Conservation (phyloP, 2,888 invertebrate genomes). For the Andrena fulva region DNA sequence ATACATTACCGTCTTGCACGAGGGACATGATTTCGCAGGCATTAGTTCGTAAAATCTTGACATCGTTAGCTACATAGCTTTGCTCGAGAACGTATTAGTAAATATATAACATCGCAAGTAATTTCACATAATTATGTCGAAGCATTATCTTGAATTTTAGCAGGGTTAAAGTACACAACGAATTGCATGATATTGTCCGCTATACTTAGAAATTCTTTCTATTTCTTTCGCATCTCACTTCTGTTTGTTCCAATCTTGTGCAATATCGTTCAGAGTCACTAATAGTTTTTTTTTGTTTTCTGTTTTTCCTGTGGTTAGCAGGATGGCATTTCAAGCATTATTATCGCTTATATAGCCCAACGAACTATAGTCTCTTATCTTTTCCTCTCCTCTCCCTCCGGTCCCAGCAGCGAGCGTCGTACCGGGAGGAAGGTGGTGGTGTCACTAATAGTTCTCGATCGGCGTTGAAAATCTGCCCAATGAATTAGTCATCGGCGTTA, state of each 20-base stretch:
- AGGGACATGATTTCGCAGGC: neutral
- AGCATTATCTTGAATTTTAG: slow-evolving; percentile 13
- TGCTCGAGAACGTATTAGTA: too few species aligned
- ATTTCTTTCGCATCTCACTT: slow-evolving; percentile 8
- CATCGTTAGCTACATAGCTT: neutral
- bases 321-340: too few species aligned
- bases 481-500: slow-evolving; percentile 45
- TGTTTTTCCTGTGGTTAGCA: too few species aligned
- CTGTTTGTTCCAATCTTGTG: neutral
- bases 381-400: too few species aligned
- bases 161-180: neutral
- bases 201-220: neutral
- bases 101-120: too few species aligned
- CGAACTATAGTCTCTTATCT: too few species aligned
- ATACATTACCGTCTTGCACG: slow-evolving; percentile 23
- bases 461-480: slow-evolving; percentile 14
- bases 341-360: too few species aligned
- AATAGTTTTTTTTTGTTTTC: too few species aligned
- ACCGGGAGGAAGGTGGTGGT: too few species aligned
- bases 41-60: neutral
- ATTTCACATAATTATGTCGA: neutral
- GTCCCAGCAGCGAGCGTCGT: too few species aligned
- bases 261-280: neutral
- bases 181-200: neutral
- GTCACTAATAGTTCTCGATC: neutral